phyloP scores from a whole-genome alignment of 1,140 invertebrate genomes.

The Cheumatopsyche charites region DNA sequence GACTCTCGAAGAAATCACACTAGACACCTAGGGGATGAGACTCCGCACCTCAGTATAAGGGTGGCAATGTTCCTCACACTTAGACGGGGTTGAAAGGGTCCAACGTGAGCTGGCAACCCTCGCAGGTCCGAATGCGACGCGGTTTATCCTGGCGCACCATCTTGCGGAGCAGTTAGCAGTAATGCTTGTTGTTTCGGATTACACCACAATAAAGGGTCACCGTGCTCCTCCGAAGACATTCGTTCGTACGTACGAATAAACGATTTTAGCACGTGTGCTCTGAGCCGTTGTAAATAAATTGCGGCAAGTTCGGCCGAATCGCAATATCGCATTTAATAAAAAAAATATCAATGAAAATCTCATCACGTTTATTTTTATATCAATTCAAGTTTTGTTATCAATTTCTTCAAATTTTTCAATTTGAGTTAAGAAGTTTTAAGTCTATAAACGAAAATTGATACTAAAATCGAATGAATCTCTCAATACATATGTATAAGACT shows the following conservation, averaged over 20 bases:
- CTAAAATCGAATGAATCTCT: too few relatives aligned
- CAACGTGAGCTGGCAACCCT: not conserved
- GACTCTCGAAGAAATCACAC: slow-evolving; percentile 24
- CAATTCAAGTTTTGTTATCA: too few relatives aligned
- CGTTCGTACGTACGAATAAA: not conserved
- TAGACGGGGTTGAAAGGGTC: not conserved
- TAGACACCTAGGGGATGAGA: not conserved
- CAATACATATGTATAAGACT: too few relatives aligned
- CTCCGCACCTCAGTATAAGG: not conserved
- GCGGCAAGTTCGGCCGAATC: too few relatives aligned
- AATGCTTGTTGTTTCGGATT: slow-evolving; percentile 48
- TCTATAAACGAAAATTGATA: too few relatives aligned
- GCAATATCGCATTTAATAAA: too few relatives aligned
- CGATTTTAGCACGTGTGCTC: too few relatives aligned
- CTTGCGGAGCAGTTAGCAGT: slow-evolving; percentile 47
- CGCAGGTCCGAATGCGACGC: slow-evolving; percentile 12
- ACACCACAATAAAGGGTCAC: slow-evolving; percentile 43
- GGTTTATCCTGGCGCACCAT: slow-evolving; percentile 41
- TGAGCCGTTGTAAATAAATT: too few relatives aligned
- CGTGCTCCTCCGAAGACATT: slow-evolving; percentile 23
- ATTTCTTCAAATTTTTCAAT: too few relatives aligned
- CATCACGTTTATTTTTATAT: too few relatives aligned
- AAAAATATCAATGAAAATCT: too few relatives aligned
- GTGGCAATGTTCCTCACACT: not conserved
- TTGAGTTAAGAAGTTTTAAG: too few relatives aligned